Conservation (phyloP, 2,113 vertebrate species). For the Ophiodon elongatus region DNA sequence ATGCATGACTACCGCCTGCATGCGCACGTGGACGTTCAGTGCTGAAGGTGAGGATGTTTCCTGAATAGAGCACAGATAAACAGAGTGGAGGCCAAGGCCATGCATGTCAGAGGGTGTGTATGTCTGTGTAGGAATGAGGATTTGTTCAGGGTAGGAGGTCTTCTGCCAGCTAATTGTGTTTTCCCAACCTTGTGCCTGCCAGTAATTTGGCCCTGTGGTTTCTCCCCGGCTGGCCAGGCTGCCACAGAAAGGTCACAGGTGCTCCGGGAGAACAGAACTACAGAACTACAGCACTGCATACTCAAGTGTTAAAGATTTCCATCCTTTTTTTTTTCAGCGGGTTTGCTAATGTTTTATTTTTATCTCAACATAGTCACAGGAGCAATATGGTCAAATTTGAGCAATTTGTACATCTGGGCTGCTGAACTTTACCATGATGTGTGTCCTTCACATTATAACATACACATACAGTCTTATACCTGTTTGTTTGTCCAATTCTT, state of each 20-base stretch:
- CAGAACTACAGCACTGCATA: constrained; percentile 31
- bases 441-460: background rate
- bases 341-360: background rate
- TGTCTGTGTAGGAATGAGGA: constrained; percentile 39
- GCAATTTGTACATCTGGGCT: background rate
- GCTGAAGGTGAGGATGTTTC: constrained; percentile 63
- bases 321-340: constrained; percentile 6
- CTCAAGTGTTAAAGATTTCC: constrained; percentile 31
- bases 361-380: background rate
- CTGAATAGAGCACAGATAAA: constrained; percentile 44
- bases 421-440: background rate
- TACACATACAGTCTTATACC: background rate
- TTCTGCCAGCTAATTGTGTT: constrained; percentile 74
- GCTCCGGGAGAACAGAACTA: constrained; percentile 27
- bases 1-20: constrained; percentile 68
- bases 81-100: constrained; percentile 24
- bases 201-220: constrained; percentile 67
- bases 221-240: constrained; percentile 49
- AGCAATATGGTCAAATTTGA: background rate
- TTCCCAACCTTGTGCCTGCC: constrained; percentile 64
- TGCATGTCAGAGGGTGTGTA: constrained; percentile 27
- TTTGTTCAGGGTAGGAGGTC: constrained; percentile 69
- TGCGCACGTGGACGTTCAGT: constrained; percentile 54
- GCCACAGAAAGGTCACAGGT: constrained; percentile 73
- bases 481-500: background rate